These are phyloP conservation scores for Archocentrus centrarchus DNA, from an alignment of 2,113 vertebrate species.

Conservation along the genomic window DNA sequence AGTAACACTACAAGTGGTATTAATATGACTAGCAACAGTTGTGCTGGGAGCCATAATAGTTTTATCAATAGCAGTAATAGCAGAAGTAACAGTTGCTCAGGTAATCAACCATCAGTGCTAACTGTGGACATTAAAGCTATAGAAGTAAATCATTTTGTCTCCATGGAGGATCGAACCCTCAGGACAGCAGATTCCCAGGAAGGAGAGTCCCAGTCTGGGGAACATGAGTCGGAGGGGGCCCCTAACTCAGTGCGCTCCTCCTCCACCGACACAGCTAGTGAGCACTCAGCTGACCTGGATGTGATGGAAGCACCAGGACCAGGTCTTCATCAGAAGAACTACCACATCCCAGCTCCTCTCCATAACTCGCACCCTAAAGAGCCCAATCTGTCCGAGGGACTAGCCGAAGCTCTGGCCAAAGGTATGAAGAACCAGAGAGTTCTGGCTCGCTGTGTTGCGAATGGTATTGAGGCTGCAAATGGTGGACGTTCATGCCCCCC, in stretches of 20 bases:
- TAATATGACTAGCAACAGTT: constrained; percentile 50
- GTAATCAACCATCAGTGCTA: constrained; percentile 71
- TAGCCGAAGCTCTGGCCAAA: constrained; percentile 80
- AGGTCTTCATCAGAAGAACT: constrained; percentile 53
- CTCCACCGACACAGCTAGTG: constrained; percentile 90
- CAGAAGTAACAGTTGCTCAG: constrained; percentile 74
- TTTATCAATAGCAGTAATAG: constrained; percentile 66
- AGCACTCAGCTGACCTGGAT: constrained; percentile 88
- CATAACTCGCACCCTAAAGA: constrained; percentile 47
- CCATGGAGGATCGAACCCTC: constrained; percentile 52
- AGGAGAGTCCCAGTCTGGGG: constrained; percentile 58
- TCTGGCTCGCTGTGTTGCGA: constrained; percentile 79
- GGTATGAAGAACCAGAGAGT: constrained; percentile 88
- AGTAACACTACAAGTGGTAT: constrained; percentile 44
- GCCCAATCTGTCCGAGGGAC: constrained; percentile 56
- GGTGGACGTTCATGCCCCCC: constrained; percentile 32
- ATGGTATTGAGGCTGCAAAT: constrained; percentile 41
- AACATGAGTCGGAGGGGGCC: constrained; percentile 70
- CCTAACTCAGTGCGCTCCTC: constrained; percentile 84
- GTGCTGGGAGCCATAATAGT: constrained; percentile 57
- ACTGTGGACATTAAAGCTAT: constrained; percentile 52
- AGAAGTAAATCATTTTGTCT: constrained; percentile 57
- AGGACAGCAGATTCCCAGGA: constrained; percentile 54
- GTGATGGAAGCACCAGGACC: constrained; percentile 71
- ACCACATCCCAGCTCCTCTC: constrained; percentile 36